A percentile compares a stretch with the other conserved stretches of the same genome.
Evolutionary conservation across 1,140 invertebrate species (phyloP).

Genomic region (Monomorium pharaonis): DNA sequence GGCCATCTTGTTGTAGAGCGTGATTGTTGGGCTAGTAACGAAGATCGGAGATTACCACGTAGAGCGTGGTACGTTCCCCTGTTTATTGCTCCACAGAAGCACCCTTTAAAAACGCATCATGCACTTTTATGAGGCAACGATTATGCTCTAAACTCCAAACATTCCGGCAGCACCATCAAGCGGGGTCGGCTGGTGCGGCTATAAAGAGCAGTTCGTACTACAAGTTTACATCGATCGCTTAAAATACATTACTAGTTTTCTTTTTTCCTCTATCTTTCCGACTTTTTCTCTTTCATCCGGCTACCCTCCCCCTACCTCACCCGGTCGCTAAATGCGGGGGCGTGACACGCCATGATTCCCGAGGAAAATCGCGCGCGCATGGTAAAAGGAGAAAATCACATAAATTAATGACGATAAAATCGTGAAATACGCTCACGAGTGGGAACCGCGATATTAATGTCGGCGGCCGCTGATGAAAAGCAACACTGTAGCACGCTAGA

Average conservation of each 20-base stretch:
- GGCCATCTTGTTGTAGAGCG: slow-evolving; percentile 35
- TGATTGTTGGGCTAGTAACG: slow-evolving; percentile 48
- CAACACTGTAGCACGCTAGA: slow-evolving; percentile 60
- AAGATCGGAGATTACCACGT: slow-evolving; percentile 55
- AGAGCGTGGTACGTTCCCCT: slow-evolving; percentile 62
- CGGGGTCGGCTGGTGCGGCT: slow-evolving; percentile 36
- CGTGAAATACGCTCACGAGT: slow-evolving; percentile 38
- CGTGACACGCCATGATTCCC: slow-evolving; percentile 45
- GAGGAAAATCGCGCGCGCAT: background rate
- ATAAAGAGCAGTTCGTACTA: slow-evolving; percentile 69
- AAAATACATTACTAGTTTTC: slow-evolving; percentile 57
- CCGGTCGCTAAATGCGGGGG: slow-evolving; percentile 43
- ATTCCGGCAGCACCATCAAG: slow-evolving; percentile 64
- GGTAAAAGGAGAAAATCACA: slow-evolving; percentile 33
- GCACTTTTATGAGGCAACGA: slow-evolving; percentile 83
- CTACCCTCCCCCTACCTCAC: background rate
- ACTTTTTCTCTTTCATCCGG: background rate
- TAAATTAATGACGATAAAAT: slow-evolving; percentile 58
- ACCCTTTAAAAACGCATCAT: slow-evolving; percentile 84
- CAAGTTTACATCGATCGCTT: slow-evolving; percentile 72
- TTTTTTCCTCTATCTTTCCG: slow-evolving; percentile 17
- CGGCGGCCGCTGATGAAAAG: slow-evolving; percentile 41
- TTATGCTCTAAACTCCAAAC: slow-evolving; percentile 81
- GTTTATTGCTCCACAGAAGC: slow-evolving; percentile 82
- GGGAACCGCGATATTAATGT: slow-evolving; percentile 42